phyloP scores from a whole-genome alignment of 2,888 invertebrate genomes.

The Digitonthophagus gazella region DNA sequence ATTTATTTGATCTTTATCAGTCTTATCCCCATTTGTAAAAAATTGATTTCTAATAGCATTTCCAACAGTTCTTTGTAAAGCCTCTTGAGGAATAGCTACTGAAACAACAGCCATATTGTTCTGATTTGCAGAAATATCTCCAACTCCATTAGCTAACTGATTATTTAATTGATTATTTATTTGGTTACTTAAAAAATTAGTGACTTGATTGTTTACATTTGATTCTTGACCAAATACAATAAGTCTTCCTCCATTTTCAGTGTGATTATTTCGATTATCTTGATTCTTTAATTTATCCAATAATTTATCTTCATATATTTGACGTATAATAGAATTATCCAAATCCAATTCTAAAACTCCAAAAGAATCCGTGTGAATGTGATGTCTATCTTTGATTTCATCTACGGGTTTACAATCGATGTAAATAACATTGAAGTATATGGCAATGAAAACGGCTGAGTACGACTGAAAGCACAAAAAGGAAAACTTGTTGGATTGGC shows the following conservation, averaged over 20 bases:
- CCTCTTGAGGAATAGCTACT: neutral
- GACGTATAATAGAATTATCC: neutral
- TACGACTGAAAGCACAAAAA: slow-evolving; percentile 1
- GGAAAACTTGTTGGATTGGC: neutral
- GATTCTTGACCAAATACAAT: neutral
- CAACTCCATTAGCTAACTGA: neutral
- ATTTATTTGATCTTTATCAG: neutral
- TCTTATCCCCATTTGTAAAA: neutral
- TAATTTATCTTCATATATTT: neutral
- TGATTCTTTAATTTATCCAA: neutral
- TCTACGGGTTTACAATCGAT: neutral
- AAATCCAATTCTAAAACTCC: slow-evolving; percentile 2
- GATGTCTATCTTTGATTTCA: neutral
- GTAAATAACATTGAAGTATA: slow-evolving; percentile 2
- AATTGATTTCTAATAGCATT: neutral
- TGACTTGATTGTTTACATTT: neutral
- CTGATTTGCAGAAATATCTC: neutral
- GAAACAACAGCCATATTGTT: slow-evolving; percentile 7
- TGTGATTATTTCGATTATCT: neutral
- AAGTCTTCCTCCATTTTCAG: neutral
- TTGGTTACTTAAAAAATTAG: neutral
- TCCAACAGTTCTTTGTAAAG: neutral
- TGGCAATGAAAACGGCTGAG: neutral
- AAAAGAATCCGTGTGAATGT: neutral
- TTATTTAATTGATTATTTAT: neutral